Conservation (phyloP, 35 echinoderm and acorn worm genomes). For the Acanthaster planci region DNA sequence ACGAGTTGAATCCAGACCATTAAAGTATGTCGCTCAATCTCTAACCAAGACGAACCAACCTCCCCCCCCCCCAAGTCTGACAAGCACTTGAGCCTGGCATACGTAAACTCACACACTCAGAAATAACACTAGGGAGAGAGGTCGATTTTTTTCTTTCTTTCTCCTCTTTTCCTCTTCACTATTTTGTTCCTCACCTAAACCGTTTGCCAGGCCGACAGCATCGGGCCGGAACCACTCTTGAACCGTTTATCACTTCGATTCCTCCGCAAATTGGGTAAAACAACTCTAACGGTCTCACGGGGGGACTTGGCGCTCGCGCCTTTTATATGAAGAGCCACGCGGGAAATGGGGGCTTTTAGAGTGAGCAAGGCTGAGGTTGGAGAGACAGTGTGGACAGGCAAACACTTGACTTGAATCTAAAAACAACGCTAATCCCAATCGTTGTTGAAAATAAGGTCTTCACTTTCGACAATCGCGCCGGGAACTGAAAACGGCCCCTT, state of each 20-base stretch:
- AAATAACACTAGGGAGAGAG: background rate
- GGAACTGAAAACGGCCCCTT: background rate
- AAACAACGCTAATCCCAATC: conserved; percentile 9
- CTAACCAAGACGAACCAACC: no score
- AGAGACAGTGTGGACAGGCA: background rate
- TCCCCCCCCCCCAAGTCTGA: background rate
- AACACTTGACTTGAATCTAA: conserved; percentile 14
- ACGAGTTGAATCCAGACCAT: no score
- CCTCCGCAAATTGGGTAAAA: conserved; percentile 17
- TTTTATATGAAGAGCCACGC: background rate
- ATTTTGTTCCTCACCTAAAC: no score
- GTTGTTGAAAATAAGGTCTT: background rate
- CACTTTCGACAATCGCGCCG: background rate
- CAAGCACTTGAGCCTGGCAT: conserved; percentile 1
- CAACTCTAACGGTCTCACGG: conserved; percentile 24
- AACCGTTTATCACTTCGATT: conserved; percentile 29
- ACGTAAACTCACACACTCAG: conserved; percentile 6
- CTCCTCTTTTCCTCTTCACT: background rate
- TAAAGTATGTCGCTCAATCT: no score
- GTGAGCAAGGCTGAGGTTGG: background rate
- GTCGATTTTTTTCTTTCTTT: conserved; percentile 17
- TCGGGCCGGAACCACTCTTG: conserved; percentile 18
- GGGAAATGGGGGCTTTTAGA: background rate
- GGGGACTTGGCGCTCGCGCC: background rate
- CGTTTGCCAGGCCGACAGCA: background rate